These are phyloP conservation scores for Drosophila aldrichi DNA, from an alignment of 2,888 invertebrate species.

Conservation along the genomic window DNA sequence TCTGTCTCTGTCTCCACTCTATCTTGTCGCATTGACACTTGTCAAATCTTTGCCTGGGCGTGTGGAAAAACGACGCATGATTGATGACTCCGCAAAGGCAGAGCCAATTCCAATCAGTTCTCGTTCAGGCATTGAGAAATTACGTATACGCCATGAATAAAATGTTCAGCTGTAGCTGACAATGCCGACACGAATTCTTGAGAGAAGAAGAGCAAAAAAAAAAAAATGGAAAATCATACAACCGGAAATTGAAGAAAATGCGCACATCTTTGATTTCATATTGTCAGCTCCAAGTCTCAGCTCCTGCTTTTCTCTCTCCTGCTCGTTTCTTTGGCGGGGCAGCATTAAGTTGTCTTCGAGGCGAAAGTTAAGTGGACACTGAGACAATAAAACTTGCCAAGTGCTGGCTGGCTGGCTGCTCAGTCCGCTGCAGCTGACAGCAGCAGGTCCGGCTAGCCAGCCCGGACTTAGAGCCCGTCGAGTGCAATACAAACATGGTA, in stretches of 20 bases:
- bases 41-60: conserved; percentile 75
- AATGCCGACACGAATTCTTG: conserved; percentile 36
- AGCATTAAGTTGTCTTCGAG: conserved; percentile 69
- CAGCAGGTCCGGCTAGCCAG: conserved; percentile 27
- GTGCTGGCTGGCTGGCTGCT: conserved; percentile 44
- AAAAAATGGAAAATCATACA: conserved; percentile 67
- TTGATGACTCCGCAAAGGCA: conserved; percentile 74
- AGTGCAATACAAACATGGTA: conserved; percentile 77
- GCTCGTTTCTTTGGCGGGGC: conserved; percentile 1
- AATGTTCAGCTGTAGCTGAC: conserved; percentile 55
- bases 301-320: neutral
- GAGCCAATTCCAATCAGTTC: conserved; percentile 69
- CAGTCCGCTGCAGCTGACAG: conserved; percentile 35
- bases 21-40: conserved; percentile 75
- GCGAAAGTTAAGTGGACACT: conserved; percentile 77
- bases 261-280: conserved; percentile 68
- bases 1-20: conserved; percentile 17
- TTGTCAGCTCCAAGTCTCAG: conserved; percentile 32
- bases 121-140: conserved; percentile 52
- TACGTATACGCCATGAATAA: conserved; percentile 71
- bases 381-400: conserved; percentile 78
- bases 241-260: conserved; percentile 76
- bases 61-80: conserved; percentile 78
- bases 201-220: conserved; percentile 39
- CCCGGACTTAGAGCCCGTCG: conserved; percentile 61